These are phyloP conservation scores for Heliconius hortense DNA, from an alignment of 2,888 invertebrate genomes.

Conservation along the genomic window DNA sequence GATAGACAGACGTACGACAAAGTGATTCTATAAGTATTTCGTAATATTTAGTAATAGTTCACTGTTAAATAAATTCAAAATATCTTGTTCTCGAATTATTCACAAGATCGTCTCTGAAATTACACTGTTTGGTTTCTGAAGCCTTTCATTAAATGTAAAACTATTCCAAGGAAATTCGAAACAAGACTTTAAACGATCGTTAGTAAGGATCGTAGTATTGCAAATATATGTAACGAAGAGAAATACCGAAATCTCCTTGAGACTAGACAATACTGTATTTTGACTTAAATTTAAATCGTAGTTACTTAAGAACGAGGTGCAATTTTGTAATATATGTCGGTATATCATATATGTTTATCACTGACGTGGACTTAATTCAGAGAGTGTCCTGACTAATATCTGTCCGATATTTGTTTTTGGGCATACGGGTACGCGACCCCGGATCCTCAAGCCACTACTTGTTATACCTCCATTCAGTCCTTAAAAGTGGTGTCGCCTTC, in stretches of 20 bases:
- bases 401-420: no score
- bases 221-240: conserved; percentile 15
- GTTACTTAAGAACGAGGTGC: background rate
- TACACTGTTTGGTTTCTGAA: conserved; percentile 5
- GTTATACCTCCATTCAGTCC: no score
- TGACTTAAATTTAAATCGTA: conserved; percentile 3
- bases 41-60: background rate
- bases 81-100: background rate
- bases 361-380: no score
- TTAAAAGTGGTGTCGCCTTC: no score
- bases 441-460: no score
- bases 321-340: background rate
- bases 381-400: no score
- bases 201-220: background rate
- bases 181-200: background rate
- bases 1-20: background rate
- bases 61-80: background rate
- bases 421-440: no score
- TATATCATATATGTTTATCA: no score
- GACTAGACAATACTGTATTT: background rate
- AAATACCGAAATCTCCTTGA: background rate
- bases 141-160: conserved; percentile 10
- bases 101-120: background rate
- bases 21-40: background rate
- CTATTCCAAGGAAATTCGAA: conserved; percentile 1